phyloP scores from a whole-genome alignment of 2,797 vertebrate genomes.

The Paguma larvata region DNA sequence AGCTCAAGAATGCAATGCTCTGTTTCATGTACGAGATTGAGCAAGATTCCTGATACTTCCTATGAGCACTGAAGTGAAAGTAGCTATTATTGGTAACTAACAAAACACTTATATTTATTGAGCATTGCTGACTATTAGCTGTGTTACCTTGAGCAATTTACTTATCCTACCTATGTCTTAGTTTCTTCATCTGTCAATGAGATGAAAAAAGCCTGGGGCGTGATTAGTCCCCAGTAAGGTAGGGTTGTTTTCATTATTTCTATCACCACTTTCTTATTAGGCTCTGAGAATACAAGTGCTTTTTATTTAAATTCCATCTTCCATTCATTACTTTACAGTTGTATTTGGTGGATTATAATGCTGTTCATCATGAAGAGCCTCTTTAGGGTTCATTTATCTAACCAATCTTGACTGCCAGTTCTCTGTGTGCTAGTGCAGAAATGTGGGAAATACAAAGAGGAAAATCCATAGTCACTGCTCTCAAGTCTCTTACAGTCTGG shows the following conservation, averaged over 20 bases:
- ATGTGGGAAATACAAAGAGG: not conserved
- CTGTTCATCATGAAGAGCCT: not conserved
- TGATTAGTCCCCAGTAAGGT: not conserved
- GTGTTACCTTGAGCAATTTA: not conserved
- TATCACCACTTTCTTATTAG: not conserved
- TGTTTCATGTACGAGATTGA: not conserved
- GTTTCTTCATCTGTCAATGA: not conserved
- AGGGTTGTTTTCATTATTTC: not conserved
- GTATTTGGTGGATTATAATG: constrained; percentile 3
- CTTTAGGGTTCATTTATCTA: not conserved
- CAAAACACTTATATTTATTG: not conserved
- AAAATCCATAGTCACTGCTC: not conserved
- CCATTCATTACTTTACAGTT: not conserved
- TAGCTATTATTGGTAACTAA: not conserved
- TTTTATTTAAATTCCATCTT: constrained; percentile 42
- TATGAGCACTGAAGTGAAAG: not conserved
- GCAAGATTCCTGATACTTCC: not conserved
- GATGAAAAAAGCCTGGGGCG: not conserved
- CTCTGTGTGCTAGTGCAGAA: not conserved
- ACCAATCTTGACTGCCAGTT: not conserved
- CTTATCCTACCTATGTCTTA: not conserved
- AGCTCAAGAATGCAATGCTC: not conserved
- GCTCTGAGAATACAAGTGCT: not conserved
- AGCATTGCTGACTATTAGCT: not conserved
- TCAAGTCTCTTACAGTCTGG: not conserved